phyloP scores from a whole-genome alignment of 2,113 vertebrate species.

The Mesoclemmys tuberculata region DNA sequence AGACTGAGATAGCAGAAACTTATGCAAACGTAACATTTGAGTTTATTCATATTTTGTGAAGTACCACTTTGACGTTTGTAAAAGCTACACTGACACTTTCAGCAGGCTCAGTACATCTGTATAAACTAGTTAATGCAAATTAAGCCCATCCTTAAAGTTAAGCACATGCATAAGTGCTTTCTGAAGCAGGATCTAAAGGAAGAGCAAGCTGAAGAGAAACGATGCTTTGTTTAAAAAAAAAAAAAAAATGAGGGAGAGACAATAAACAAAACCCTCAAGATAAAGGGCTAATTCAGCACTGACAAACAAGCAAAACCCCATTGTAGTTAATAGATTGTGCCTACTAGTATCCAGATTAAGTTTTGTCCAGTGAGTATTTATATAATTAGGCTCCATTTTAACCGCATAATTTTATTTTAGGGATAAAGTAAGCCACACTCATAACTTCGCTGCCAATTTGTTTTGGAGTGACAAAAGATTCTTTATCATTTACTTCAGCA shows the following conservation, averaged over 20 bases:
- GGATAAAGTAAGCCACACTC: background rate
- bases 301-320: background rate
- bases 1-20: background rate
- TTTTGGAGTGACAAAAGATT: background rate
- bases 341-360: background rate
- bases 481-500: background rate
- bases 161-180: background rate
- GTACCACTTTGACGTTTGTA: fast-evolving
- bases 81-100: background rate
- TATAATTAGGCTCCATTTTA: background rate
- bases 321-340: background rate
- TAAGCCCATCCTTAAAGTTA: background rate
- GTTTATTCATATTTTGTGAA: fast-evolving
- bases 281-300: background rate
- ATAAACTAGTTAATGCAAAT: background rate
- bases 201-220: background rate
- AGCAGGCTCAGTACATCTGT: background rate
- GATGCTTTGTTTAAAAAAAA: background rate
- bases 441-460: background rate
- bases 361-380: background rate
- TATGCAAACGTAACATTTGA: too few species aligned
- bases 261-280: background rate
- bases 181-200: background rate
- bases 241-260: background rate
- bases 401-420: fast-evolving